phyloP scores from a whole-genome alignment of 2,888 invertebrate species.

The Agonum fuliginosum region DNA sequence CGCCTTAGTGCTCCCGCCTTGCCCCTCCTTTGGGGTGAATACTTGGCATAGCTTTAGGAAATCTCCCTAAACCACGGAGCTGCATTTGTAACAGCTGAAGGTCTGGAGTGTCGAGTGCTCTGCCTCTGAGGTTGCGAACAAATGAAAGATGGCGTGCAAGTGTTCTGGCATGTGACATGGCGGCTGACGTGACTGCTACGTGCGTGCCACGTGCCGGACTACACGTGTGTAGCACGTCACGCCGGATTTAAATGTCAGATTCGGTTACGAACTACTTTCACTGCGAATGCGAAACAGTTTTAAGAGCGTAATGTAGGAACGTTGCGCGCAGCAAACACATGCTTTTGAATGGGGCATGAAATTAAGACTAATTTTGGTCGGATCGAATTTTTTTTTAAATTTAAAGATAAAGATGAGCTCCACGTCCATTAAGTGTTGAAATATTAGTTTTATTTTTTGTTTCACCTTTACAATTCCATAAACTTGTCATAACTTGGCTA shows the following conservation, averaged over 20 bases:
- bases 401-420: too few species aligned
- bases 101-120: neutral
- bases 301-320: too few species aligned
- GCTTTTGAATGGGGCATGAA: too few species aligned
- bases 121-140: neutral
- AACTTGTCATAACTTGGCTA: too few species aligned
- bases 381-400: too few species aligned
- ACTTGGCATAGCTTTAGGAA: conserved; percentile 21
- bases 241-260: neutral
- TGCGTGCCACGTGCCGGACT: neutral
- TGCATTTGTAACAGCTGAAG: neutral
- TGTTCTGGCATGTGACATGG: neutral
- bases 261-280: neutral
- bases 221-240: neutral
- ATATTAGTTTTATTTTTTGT: too few species aligned
- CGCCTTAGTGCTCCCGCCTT: too few species aligned
- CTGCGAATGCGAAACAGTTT: neutral
- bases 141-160: neutral
- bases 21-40: neutral
- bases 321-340: too few species aligned
- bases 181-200: neutral
- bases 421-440: too few species aligned
- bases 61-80: neutral
- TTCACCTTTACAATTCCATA: too few species aligned
- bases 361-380: too few species aligned